phyloP scores from a whole-genome alignment of 2,113 vertebrate species.

The Taxidea taxus region DNA sequence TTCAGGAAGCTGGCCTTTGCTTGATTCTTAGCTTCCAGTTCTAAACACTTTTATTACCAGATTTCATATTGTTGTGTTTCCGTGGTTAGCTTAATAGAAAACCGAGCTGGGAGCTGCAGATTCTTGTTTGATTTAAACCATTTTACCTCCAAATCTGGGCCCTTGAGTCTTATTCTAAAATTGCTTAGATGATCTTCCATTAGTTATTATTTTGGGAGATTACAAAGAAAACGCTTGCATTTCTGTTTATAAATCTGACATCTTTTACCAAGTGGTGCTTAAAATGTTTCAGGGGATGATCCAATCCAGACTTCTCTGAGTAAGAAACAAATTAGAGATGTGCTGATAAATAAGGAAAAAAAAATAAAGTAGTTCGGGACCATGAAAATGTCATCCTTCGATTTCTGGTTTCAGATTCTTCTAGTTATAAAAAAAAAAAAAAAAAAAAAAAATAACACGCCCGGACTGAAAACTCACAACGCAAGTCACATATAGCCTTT shows the following conservation, averaged over 20 bases:
- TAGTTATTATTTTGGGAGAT: not conserved
- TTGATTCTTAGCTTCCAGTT: not conserved
- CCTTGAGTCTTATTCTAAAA: not conserved
- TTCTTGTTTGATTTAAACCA: not conserved
- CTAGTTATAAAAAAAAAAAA: constrained; percentile 29
- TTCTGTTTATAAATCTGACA: constrained; percentile 43
- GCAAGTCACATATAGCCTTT: not conserved
- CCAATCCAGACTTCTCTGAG: not conserved
- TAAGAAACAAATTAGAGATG: constrained; percentile 46
- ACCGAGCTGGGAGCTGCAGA: not conserved
- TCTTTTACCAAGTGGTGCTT: constrained; percentile 26
- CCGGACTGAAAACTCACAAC: not conserved
- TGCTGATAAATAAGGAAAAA: not conserved
- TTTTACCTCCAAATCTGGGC: not conserved
- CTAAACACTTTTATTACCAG: not conserved
- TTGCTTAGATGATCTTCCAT: constrained; percentile 8
- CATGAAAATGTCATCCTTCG: constrained; percentile 4
- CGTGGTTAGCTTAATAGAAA: constrained; percentile 13
- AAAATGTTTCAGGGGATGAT: constrained; percentile 27
- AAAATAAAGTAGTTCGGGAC: not conserved
- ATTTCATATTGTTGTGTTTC: not conserved
- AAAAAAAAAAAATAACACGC: constrained; percentile 21
- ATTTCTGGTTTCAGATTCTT: not conserved
- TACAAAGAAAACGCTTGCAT: constrained; percentile 38
- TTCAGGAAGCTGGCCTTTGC: not conserved